These are phyloP conservation scores for Watsonalla binaria DNA, from an alignment of 2,888 invertebrate species.

Conservation along the genomic window DNA sequence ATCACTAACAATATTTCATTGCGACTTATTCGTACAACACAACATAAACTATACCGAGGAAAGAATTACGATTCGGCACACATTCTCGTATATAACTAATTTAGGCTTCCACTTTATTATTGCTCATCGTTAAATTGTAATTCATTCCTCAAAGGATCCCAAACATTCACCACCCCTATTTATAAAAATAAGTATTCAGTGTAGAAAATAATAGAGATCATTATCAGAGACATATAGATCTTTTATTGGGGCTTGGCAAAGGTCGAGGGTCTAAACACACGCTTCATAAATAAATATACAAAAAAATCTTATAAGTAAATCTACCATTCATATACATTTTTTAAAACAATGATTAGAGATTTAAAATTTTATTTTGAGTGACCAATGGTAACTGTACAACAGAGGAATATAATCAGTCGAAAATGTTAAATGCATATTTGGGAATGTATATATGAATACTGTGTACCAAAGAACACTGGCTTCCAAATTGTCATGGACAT, in stretches of 20 bases:
- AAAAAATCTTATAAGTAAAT: conserved; percentile 33
- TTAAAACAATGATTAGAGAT: conserved; percentile 1
- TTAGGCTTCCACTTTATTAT: neutral
- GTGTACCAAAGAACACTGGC: neutral
- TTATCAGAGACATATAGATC: neutral
- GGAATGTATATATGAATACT: conserved; percentile 23
- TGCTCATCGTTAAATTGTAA: neutral
- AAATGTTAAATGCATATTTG: conserved; percentile 21
- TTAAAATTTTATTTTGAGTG: conserved; percentile 20
- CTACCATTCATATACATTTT: conserved; percentile 23
- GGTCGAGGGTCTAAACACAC: conserved; percentile 33
- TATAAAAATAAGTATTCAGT: neutral
- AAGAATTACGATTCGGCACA: conserved; percentile 6
- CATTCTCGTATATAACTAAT: neutral
- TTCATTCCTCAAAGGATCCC: conserved; percentile 1
- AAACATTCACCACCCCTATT: neutral
- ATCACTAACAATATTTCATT: conserved; percentile 63
- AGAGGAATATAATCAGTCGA: conserved; percentile 17
- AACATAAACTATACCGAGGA: conserved; percentile 41
- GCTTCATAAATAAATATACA: conserved; percentile 63
- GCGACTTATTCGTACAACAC: conserved; percentile 58
- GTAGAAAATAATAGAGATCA: neutral
- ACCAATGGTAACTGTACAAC: conserved; percentile 20
- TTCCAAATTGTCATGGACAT: conserved; percentile 27
- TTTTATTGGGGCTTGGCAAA: neutral